Conservation (phyloP, 2,888 invertebrate species). For the Argyresthia goedartella region DNA sequence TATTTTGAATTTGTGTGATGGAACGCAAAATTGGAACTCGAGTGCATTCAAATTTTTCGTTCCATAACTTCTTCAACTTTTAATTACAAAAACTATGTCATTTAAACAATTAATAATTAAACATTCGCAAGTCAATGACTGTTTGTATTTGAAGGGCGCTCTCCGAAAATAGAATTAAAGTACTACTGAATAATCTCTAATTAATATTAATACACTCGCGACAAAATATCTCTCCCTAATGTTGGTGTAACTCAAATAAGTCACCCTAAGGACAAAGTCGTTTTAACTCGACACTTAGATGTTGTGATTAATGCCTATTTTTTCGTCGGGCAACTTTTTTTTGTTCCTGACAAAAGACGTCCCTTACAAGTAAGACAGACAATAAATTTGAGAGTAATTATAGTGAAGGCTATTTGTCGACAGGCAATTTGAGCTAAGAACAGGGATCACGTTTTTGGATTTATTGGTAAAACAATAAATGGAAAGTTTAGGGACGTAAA, state of each 20-base stretch:
- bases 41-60: too few relatives aligned
- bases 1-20: too few relatives aligned
- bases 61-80: too few relatives aligned
- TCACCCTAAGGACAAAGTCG: conserved; percentile 37
- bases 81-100: conserved; percentile 39
- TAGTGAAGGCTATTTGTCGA: conserved; percentile 55
- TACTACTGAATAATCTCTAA: conserved; percentile 14
- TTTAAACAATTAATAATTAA: conserved; percentile 37
- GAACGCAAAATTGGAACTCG: too few relatives aligned
- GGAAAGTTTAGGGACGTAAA: conserved; percentile 12
- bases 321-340: conserved; percentile 17
- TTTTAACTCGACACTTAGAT: conserved; percentile 38
- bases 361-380: conserved; percentile 29
- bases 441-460: conserved; percentile 30
- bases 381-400: conserved; percentile 61
- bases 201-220: conserved; percentile 30
- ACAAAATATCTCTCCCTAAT: conserved; percentile 18
- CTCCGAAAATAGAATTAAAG: conserved; percentile 46
- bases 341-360: conserved; percentile 27
- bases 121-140: conserved; percentile 38
- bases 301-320: conserved; percentile 39
- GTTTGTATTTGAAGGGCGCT: conserved; percentile 19
- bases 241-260: conserved; percentile 26
- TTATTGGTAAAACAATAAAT: conserved; percentile 37
- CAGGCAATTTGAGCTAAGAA: conserved; percentile 52